A percentile compares a stretch with the other conserved stretches of the same genome.
Conservation (phyloP, 2,113 vertebrate genomes). For the Calyptomena viridis region DNA sequence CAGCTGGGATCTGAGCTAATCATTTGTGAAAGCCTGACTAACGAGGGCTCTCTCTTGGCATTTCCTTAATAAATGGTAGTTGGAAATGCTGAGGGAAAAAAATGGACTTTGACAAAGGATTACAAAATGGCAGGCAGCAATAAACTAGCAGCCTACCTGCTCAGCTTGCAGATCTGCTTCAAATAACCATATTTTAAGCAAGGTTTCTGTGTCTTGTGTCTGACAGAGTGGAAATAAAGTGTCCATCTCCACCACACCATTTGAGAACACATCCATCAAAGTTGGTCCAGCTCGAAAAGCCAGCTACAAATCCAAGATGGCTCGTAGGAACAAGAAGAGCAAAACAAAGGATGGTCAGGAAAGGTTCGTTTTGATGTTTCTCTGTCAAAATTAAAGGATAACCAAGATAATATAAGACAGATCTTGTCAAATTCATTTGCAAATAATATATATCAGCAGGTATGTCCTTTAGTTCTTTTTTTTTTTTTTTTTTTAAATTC, state of each 20-base stretch:
- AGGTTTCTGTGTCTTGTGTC: not conserved
- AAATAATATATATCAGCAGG: not conserved
- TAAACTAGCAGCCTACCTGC: not conserved
- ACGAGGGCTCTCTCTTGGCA: not conserved
- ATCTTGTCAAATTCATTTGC: not conserved
- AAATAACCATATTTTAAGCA: not conserved
- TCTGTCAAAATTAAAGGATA: not conserved
- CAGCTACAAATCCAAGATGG: conserved; percentile 93
- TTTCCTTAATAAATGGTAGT: conserved; percentile 46
- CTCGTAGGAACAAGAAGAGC: conserved; percentile 90
- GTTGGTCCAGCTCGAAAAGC: conserved; percentile 92
- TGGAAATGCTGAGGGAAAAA: conserved; percentile 18
- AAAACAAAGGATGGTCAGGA: conserved; percentile 92
- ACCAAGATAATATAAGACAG: not conserved
- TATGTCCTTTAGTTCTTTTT: not conserved
- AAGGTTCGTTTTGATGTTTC: conserved; percentile 75
- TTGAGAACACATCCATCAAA: conserved; percentile 98
- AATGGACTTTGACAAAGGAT: conserved; percentile 55
- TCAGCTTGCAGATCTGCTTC: not conserved
- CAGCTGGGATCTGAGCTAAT: conserved; percentile 57
- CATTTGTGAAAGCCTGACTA: conserved; percentile 48
- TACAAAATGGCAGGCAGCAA: conserved; percentile 36
- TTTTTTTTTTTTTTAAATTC: not conserved
- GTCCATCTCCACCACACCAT: conserved; percentile 91
- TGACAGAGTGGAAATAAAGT: conserved; percentile 92